Evolutionary conservation across 1,140 invertebrate genomes (phyloP), one percentile per base, ranked within the genome.

Genomic region (Laupala kohalensis): DNA sequence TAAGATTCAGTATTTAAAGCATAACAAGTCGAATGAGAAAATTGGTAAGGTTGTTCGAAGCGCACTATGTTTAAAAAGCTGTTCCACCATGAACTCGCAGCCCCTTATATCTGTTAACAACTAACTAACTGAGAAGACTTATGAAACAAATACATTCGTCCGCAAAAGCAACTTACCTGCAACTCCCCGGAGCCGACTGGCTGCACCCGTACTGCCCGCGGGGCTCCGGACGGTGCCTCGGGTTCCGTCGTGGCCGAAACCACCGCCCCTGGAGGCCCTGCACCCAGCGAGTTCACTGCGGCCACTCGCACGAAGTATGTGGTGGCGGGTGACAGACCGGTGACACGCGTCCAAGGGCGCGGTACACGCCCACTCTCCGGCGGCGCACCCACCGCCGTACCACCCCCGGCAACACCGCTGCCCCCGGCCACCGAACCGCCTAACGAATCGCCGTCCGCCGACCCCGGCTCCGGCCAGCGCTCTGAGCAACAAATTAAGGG

Each of bases 161-260:
- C n/a, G n/a, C n/a, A n/a, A n/a, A n/a, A n/a, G n/a, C n/a, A n/a
- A n/a, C n/a, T n/a, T n/a, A n/a, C n/a, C 64, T 66, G 23, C 64
- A 86, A 76, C 12, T 83, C 78, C 24, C 80, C 80, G 3, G 84
- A 84, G 0, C 82, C 80, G 5, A 81, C 77, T 5, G 85, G 79
- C 30, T 79, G 79, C 13, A 84, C 81, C 9, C 76, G 74, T 0
- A 86, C 79, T 62, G 83, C 77, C 9, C 76, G 73, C 13, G 85
- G 85, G n/a, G 83, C 79, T 5, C 83, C 84, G 28, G 81, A 80
- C 0, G 85, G 85, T 25, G 63, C 69, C 62, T 72, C 73, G 19
- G 83, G 71, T 27, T 79, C 77, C 24, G 84, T 83, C n/a, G 73
- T 77, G 26, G 80, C 78, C 2, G 70, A 75, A 6, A 83, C 76